These are phyloP conservation scores for Andrena marginata DNA, from an alignment of 2,888 invertebrate genomes.

Conservation along the genomic window DNA sequence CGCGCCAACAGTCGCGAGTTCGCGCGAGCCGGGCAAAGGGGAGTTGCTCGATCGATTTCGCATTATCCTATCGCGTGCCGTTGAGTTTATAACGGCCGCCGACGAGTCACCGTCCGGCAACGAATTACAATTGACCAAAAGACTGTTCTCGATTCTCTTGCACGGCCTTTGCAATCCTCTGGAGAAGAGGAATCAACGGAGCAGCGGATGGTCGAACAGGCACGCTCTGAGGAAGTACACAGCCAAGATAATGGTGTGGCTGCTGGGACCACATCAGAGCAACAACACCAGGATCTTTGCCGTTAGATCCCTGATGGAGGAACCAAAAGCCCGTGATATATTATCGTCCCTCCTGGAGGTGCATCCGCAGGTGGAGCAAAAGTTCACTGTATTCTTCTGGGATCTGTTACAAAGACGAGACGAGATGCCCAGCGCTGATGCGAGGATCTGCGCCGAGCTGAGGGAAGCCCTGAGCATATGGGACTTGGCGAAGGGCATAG, in stretches of 20 bases:
- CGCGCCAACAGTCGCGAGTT: slow-evolving; percentile 61
- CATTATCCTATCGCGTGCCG: slow-evolving; percentile 86
- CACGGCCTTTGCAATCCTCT: slow-evolving; percentile 83
- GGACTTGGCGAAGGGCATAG: slow-evolving; percentile 82
- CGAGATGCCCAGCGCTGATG: slow-evolving; percentile 84
- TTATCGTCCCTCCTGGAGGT: slow-evolving; percentile 83
- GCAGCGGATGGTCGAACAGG: slow-evolving; percentile 81
- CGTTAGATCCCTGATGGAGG: slow-evolving; percentile 84
- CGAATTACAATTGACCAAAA: slow-evolving; percentile 85
- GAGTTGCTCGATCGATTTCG: slow-evolving; percentile 87
- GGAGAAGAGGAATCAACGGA: slow-evolving; percentile 81
- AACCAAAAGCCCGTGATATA: slow-evolving; percentile 84
- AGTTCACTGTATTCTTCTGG: slow-evolving; percentile 85
- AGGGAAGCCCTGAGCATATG: slow-evolving; percentile 84
- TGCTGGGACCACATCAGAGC: slow-evolving; percentile 85
- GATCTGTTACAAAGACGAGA: slow-evolving; percentile 83
- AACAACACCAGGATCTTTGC: slow-evolving; percentile 84
- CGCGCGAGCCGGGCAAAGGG: slow-evolving; percentile 80
- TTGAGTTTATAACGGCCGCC: slow-evolving; percentile 85
- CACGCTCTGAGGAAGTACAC: slow-evolving; percentile 84
- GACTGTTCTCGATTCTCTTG: slow-evolving; percentile 86
- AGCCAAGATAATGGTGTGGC: slow-evolving; percentile 85
- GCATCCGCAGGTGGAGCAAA: slow-evolving; percentile 85
- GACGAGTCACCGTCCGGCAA: slow-evolving; percentile 77
- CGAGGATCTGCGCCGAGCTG: slow-evolving; percentile 84